Conservation (phyloP, 2,797 vertebrate genomes). For the Phrynocephalus forsythii region DNA sequence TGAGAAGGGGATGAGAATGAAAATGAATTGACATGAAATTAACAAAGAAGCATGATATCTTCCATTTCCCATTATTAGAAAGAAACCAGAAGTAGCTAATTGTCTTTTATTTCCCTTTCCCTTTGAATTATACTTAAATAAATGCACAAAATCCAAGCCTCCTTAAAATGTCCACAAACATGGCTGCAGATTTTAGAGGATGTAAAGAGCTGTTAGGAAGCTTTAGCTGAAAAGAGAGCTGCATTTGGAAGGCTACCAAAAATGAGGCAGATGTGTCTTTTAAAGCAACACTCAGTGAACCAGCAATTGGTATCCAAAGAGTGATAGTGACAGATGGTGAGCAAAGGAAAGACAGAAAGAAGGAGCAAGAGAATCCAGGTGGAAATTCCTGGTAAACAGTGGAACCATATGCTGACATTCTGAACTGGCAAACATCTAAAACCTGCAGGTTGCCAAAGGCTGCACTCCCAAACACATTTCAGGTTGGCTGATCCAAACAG, state of each 20-base stretch:
- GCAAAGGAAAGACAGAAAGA: not conserved
- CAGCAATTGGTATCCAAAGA: not conserved
- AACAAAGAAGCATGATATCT: too few relatives aligned
- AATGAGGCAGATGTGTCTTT: not conserved
- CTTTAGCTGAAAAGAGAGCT: not conserved
- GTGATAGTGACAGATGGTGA: not conserved
- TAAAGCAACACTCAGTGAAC: not conserved
- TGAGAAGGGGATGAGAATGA: too few relatives aligned
- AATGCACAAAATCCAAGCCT: too few relatives aligned
- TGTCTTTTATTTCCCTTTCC: too few relatives aligned
- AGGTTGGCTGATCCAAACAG: not conserved
- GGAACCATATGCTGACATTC: not conserved
- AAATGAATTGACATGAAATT: too few relatives aligned
- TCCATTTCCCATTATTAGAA: too few relatives aligned
- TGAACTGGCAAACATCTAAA: not conserved
- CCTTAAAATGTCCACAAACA: not conserved
- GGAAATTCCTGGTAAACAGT: not conserved
- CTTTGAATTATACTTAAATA: too few relatives aligned
- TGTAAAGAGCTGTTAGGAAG: not conserved
- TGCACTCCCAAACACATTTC: not conserved
- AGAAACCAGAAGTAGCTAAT: too few relatives aligned
- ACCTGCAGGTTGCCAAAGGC: not conserved
- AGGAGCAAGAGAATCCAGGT: not conserved
- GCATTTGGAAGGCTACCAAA: not conserved
- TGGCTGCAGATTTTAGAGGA: not conserved